Evolutionary conservation across 2,113 vertebrate species (phyloP).

Genomic region (Eptatretus burgeri): DNA sequence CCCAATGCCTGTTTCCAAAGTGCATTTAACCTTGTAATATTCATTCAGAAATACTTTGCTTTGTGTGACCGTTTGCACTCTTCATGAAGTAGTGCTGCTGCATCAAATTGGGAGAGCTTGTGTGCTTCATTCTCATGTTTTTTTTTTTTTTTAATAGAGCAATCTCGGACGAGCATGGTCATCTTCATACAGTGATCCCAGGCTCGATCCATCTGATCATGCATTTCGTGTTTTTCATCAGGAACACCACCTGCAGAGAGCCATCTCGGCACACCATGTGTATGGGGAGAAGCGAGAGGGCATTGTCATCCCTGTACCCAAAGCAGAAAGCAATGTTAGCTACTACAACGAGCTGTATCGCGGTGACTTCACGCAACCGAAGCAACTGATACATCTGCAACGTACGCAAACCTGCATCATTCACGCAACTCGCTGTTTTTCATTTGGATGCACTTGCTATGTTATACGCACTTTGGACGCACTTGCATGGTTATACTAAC

Average conservation of each 20-base stretch:
- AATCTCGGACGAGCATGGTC: neutral
- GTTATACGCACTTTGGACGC: too few species aligned
- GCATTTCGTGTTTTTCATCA: conserved; percentile 17
- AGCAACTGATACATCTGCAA: conserved; percentile 77
- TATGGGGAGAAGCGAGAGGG: conserved; percentile 74
- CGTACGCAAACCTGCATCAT: conserved; percentile 24
- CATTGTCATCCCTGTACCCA: conserved; percentile 78
- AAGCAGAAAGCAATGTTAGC: conserved; percentile 54
- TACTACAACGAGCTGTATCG: conserved; percentile 67
- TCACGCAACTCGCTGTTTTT: too few species aligned
- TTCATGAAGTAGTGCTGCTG: too few species aligned
- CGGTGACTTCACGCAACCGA: conserved; percentile 54
- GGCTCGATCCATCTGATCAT: neutral
- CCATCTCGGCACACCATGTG: conserved; percentile 65
- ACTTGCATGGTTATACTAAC: too few species aligned
- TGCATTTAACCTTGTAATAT: too few species aligned
- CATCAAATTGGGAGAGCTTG: neutral
- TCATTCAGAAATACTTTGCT: too few species aligned
- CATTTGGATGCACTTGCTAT: too few species aligned
- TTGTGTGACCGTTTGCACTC: too few species aligned
- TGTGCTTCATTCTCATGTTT: neutral
- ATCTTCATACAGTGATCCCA: too few species aligned
- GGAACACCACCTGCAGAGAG: conserved; percentile 80
- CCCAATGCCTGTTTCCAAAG: too few species aligned
- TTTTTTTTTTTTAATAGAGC: neutral